Percentiles rank a stretch among this genome's conserved stretches.
Evolutionary conservation across 2,888 invertebrate genomes (phyloP).

Genomic region (Amiota mariae): DNA sequence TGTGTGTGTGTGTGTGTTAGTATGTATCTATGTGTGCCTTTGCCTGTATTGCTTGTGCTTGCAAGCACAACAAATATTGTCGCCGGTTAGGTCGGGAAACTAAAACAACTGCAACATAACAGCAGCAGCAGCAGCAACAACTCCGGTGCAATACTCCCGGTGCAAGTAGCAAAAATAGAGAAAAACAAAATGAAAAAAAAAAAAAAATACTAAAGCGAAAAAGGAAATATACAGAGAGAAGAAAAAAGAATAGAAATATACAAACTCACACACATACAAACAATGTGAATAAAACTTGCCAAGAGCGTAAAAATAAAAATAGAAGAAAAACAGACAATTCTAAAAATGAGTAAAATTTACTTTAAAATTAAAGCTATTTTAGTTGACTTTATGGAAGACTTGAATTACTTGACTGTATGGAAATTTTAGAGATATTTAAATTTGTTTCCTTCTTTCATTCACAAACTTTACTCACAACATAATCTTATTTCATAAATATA

Average conservation of each 20-base stretch:
- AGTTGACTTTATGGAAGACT: no score
- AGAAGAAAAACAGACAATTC: constrained; percentile 53
- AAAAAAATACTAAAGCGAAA: constrained; percentile 41
- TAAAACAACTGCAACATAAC: constrained; percentile 47
- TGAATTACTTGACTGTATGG: no score
- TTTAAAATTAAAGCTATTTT: no score
- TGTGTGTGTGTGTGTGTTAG: constrained; percentile 31
- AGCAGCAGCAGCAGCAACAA: no score
- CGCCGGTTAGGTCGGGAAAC: constrained; percentile 70
- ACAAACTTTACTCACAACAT: no score
- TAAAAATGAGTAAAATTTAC: constrained; percentile 38
- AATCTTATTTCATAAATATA: no score
- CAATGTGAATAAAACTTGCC: no score
- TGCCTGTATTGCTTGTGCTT: no score
- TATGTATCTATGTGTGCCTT: constrained; percentile 33
- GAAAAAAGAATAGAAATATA: constrained; percentile 42
- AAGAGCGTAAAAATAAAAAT: constrained; percentile 4
- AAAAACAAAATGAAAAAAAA: constrained; percentile 32
- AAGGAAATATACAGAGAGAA: constrained; percentile 36
- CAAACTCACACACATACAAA: not conserved
- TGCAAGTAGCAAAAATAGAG: constrained; percentile 34
- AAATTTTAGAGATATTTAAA: no score
- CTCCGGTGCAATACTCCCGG: constrained; percentile 18
- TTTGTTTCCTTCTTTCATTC: no score
- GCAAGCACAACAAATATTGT: constrained; percentile 59